A percentile compares a stretch with the other conserved stretches of the same genome.
phyloP scores from a whole-genome alignment of 2,113 vertebrate genomes.

The Pyxicephalus adspersus region DNA sequence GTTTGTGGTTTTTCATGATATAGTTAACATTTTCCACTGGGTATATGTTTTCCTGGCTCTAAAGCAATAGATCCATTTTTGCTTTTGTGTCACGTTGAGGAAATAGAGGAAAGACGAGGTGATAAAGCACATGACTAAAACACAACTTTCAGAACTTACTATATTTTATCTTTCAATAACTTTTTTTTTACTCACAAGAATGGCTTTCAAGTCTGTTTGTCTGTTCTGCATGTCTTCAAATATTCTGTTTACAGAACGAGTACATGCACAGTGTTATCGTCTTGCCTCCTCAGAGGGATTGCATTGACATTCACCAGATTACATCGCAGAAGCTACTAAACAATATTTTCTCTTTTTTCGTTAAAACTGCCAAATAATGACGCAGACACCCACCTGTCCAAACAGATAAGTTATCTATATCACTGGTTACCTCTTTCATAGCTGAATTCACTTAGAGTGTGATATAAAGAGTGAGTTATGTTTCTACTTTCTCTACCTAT shows the following conservation, averaged over 20 bases:
- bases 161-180: too few relatives aligned
- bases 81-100: background rate
- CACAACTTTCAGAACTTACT: background rate
- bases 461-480: too few relatives aligned
- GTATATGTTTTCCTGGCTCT: background rate
- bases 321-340: too few relatives aligned
- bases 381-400: background rate
- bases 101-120: constrained; percentile 19
- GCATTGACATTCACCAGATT: too few relatives aligned
- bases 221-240: constrained; percentile 5
- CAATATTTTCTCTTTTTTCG: background rate
- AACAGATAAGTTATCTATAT: too few relatives aligned
- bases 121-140: constrained; percentile 1
- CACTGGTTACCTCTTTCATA: too few relatives aligned
- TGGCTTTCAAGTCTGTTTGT: background rate
- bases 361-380: background rate
- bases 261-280: background rate
- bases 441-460: too few relatives aligned
- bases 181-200: too few relatives aligned
- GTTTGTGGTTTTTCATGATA: background rate
- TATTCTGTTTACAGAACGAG: background rate
- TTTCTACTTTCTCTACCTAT: too few relatives aligned
- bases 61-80: constrained; percentile 39
- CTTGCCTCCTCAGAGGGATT: too few relatives aligned
- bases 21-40: constrained; percentile 22